Evolutionary conservation across 2,888 invertebrate species (phyloP), one percentile per base, ranked within the genome.

Genomic region (Orchesella flavescens): DNA sequence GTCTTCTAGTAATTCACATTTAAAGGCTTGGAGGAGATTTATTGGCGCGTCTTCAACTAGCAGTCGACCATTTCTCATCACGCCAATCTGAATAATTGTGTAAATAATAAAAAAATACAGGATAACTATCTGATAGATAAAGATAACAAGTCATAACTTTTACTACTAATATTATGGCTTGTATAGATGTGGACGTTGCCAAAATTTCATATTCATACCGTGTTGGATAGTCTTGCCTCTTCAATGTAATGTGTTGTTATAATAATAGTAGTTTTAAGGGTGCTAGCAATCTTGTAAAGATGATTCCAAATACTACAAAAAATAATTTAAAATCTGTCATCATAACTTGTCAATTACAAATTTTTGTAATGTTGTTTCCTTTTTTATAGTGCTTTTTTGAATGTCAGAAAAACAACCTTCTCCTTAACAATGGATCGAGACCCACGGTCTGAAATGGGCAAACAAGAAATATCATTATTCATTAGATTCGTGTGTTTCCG

Each of bases 11-110:
- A 94, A 94, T 85, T 93, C 93, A 90, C 96, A 95, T 89, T 93
- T 93, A 91, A 96, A 96, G 66, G 94, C 92, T 68, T 97, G 92
- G 66, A 97, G 92, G 10, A 86, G 83, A 13, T 94, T 93, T 87
- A 94, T 94, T 0, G 97, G 97, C 15, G 94, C 95, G 90, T 97
- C 95, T 91, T 97, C 97, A 0, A 97, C 97, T 89, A 97, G 91
- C 71, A 97, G 92, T 76, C 94, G 93, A 0, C 97, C 97, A 89
- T 95, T 95, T 86, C 97, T 92, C 97, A 97, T 97, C 2, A 34
- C 2, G 34, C 34, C 34, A 34, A 34, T 34, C 34, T 34, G 34
- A 12, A 63, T 34, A 34, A 34, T 34, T 34, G 34, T 34, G 34
- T 7, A 53, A 53, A 24, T 3, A 71, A 34, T 55, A 55, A 57